A percentile compares a stretch with the other conserved stretches of the same genome.
Evolutionary conservation across 2,113 vertebrate genomes (phyloP).

Genomic region (Rhabdornis inornatus): DNA sequence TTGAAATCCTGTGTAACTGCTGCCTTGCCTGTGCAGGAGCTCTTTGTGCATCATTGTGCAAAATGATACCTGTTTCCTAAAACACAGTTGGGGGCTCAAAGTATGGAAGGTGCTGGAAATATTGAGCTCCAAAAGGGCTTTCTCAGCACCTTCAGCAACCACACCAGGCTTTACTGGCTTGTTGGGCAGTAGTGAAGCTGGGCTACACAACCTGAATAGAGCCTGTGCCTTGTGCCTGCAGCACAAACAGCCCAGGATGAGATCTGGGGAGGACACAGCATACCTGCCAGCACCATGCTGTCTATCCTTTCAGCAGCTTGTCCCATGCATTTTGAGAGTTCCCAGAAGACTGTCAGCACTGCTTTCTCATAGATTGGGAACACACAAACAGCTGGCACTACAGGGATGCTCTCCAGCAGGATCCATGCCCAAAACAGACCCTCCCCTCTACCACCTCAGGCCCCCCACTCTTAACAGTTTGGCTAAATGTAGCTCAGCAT

Average conservation of each 20-base stretch:
- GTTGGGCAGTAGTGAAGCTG: background rate
- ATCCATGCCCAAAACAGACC: background rate
- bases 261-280: background rate
- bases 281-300: background rate
- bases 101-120: background rate
- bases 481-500: background rate
- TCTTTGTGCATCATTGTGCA: background rate
- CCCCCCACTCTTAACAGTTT: background rate
- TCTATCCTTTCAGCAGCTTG: background rate
- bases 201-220: background rate
- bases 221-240: background rate
- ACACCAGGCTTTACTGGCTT: background rate
- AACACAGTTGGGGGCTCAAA: background rate
- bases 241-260: background rate
- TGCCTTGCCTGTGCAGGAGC: background rate
- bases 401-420: background rate
- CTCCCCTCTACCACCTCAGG: background rate
- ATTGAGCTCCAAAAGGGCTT: background rate
- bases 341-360: background rate
- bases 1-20: background rate
- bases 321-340: background rate
- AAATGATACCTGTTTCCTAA: background rate
- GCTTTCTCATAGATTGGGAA: background rate
- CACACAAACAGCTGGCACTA: background rate
- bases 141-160: background rate